Evolutionary conservation across 2,113 vertebrate species (phyloP).

Genomic region (Crotalus viridis): DNA sequence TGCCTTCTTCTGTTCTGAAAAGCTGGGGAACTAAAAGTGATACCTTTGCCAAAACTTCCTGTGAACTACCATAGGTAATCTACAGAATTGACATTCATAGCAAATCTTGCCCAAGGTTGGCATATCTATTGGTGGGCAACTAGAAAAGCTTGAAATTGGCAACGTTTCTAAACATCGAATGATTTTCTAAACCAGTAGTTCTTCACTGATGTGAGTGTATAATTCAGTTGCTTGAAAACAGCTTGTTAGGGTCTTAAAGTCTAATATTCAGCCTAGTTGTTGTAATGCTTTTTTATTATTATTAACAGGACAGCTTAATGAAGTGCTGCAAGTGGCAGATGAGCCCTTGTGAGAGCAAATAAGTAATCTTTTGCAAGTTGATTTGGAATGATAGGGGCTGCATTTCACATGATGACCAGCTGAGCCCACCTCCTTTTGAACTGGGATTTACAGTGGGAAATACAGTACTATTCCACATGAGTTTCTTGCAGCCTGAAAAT

Average conservation of each 20-base stretch:
- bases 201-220: not conserved
- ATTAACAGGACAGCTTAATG: not conserved
- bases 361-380: not conserved
- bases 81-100: not conserved
- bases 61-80: not conserved
- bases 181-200: not conserved
- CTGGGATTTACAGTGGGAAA: not conserved
- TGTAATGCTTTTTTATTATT: conserved; percentile 19
- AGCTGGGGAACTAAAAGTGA: not conserved
- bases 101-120: not conserved
- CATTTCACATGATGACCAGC: not conserved
- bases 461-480: not conserved
- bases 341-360: not conserved
- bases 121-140: not conserved
- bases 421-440: not conserved
- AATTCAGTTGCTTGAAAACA: not conserved
- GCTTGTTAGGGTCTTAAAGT: conserved; percentile 27
- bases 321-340: conserved; percentile 20
- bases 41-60: not conserved
- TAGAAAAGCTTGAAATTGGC: not conserved
- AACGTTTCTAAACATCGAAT: not conserved
- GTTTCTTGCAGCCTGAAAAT: not conserved
- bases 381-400: not conserved
- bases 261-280: conserved; percentile 16
- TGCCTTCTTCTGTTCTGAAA: not conserved